Evolutionary conservation across 2,113 vertebrate genomes (phyloP), one percentile per base, ranked within the genome.

Genomic region (Myotis yumanensis): DNA sequence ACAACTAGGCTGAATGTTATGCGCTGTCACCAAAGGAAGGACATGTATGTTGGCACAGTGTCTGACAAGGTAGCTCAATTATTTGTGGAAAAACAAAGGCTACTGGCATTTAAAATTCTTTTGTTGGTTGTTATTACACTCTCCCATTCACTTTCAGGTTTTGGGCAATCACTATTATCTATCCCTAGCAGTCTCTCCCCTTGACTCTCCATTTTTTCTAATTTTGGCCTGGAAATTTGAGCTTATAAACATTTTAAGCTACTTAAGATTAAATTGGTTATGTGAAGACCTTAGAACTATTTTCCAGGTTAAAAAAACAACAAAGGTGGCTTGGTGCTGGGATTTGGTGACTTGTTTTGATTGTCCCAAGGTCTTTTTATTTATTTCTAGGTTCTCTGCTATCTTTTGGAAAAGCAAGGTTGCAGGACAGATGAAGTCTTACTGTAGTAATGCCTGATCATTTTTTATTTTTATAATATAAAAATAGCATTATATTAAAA

Each of bases 291-390:
- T 22, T 82, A 51, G 52, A 80, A 40, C 35, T 76, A 69, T 75
- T 91, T 97, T 91, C 52, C 81, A 87, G 66, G 68, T 71, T 75
- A 68, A 80, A 28, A 12, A 62, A 62, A 62, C 23, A 62, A 81
- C 23, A 89, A 32, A 75, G 48, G 73, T 69, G 51, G 72, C 48
- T 88, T 82, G 46, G 40, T 73, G 66, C 20, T 69, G 51, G 20
- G 8, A 88, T 64, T 69, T 75, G 64, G 54, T 48, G 14, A 66
- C 59, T 94, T 90, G 66, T 48, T 93, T 91, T 85, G 62, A 79
- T 54, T 75, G 51, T 30, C 11, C 18, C 4, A 76, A 62, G 35
- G 37, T n/a, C 25, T 73, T 92, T 90, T 37, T 12, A 35, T 89
- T 82, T 92, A 86, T 86, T 85, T 92, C 15, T n/a, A 54, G 23